Evolutionary conservation across 1,140 invertebrate species (phyloP), one percentile per base, ranked within the genome.

Genomic region (Mesaphorura yosii): DNA sequence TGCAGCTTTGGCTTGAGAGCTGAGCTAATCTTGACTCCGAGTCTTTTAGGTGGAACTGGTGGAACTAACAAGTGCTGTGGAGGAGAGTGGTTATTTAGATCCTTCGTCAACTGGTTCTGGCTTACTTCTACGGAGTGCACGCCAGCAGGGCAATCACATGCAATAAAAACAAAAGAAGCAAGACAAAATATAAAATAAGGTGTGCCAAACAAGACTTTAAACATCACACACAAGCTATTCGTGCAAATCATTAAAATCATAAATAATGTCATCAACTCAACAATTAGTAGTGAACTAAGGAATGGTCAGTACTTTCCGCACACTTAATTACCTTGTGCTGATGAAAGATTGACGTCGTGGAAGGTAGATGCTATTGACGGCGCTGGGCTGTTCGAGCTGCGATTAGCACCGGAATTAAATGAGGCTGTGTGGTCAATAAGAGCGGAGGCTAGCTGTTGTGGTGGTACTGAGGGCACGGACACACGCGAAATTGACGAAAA

Each of bases 1-100:
- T 45, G 48, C 12, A 58, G 31, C 48, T 64, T 61, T 17, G 62
- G 56, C 42, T 58, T 62, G 15, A 58, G 37, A 19, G 25, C 45
- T 1, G 51, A 41, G 29, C 53, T 53, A 14, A 57, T 20, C 27
- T 62, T 63, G n/a, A 57, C 38, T 3, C 59, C 58, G 2, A 64
- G 49, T 47, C 55, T 14, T 48, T 62, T 62, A 17, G 62, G 59
- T 26, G 59, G 55, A 19, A 58, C 42, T 15, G 62, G 62, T 2
- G 53, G 48, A 27, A 40, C 41, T 40, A 7, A 34, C 31, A 48
- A 26, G 37, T n/a, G 48, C 19, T 40, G 20, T 25, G 25, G 46
- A 19, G 27, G 46, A 6, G 6, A 17, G 19, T 20, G 15, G 5
- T 5, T 29, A 20, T 19, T 48, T 31, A 5, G 46, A 48, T 14